Evolutionary conservation across 2,113 vertebrate species (phyloP).

Genomic region (Romanogobio albipinnatus): DNA sequence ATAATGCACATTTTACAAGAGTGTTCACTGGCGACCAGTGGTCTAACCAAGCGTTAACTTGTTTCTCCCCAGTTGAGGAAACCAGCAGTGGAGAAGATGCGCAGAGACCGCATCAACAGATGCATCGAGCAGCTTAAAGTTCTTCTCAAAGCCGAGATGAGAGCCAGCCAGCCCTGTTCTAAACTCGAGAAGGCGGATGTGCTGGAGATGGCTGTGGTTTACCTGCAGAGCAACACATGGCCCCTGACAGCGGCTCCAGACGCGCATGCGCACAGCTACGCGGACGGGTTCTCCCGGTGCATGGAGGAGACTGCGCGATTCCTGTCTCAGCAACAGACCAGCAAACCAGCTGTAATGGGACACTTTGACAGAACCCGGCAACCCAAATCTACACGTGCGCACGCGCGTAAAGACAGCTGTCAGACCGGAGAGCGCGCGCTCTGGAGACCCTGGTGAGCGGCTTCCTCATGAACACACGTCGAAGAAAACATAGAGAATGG

Average conservation of each 20-base stretch:
- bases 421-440: conserved; percentile 28
- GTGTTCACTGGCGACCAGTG: not conserved
- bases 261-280: conserved; percentile 64
- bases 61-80: conserved; percentile 77
- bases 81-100: conserved; percentile 82
- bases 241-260: conserved; percentile 33
- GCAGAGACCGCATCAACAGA: conserved; percentile 84
- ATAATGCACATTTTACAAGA: not conserved
- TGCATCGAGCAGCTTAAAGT: conserved; percentile 85
- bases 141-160: conserved; percentile 72
- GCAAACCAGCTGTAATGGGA: conserved; percentile 64
- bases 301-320: conserved; percentile 71
- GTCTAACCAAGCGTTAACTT: not conserved
- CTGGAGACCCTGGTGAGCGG: conserved; percentile 73
- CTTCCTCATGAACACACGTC: not conserved
- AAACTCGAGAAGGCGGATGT: conserved; percentile 77
- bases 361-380: conserved; percentile 63
- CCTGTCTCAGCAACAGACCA: conserved; percentile 63
- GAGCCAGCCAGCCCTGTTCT: conserved; percentile 67
- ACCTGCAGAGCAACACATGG: conserved; percentile 72
- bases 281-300: conserved; percentile 70
- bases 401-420: not conserved
- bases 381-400: not conserved
- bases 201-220: conserved; percentile 74
- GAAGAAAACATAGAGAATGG: not conserved